phyloP scores from a whole-genome alignment of 2,888 invertebrate genomes.

The Hydriomena furcata region DNA sequence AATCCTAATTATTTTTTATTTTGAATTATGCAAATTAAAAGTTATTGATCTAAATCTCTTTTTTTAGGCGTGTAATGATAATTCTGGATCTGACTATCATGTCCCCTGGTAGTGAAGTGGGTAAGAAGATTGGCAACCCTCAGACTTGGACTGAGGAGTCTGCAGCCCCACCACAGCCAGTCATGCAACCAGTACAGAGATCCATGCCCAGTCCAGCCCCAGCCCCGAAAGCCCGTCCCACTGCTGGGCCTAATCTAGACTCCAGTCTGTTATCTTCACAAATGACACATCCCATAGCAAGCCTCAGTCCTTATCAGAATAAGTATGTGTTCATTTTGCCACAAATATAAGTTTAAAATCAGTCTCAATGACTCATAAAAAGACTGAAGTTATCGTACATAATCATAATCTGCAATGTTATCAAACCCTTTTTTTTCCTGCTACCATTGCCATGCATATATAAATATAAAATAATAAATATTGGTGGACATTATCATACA shows the following conservation, averaged over 20 bases:
- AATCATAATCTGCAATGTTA: too few relatives aligned
- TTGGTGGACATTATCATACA: too few relatives aligned
- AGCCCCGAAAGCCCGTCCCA: slow-evolving; percentile 36
- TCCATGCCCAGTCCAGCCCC: slow-evolving; percentile 39
- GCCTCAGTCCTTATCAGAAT: slow-evolving; percentile 96
- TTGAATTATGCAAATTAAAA: too few relatives aligned
- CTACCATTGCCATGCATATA: too few relatives aligned
- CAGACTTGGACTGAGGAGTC: slow-evolving; percentile 84
- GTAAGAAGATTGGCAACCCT: slow-evolving; percentile 91
- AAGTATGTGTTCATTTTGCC: slow-evolving; percentile 80
- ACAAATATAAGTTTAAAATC: too few relatives aligned
- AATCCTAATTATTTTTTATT: too few relatives aligned
- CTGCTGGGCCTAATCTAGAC: slow-evolving; percentile 60
- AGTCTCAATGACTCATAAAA: too few relatives aligned
- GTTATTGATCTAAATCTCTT: too few relatives aligned
- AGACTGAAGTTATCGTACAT: too few relatives aligned
- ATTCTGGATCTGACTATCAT: slow-evolving; percentile 91
- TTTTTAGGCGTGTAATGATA: slow-evolving; percentile 91
- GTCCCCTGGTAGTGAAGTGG: slow-evolving; percentile 88
- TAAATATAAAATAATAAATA: too few relatives aligned
- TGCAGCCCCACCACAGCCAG: slow-evolving; percentile 44
- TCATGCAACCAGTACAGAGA: slow-evolving; percentile 44
- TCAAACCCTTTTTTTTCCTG: too few relatives aligned
- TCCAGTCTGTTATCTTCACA: slow-evolving; percentile 72
- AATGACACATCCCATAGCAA: slow-evolving; percentile 90